Evolutionary conservation across 2,113 vertebrate species (phyloP), one percentile per base, ranked within the genome.

Genomic region (Aegotheles bennettii): DNA sequence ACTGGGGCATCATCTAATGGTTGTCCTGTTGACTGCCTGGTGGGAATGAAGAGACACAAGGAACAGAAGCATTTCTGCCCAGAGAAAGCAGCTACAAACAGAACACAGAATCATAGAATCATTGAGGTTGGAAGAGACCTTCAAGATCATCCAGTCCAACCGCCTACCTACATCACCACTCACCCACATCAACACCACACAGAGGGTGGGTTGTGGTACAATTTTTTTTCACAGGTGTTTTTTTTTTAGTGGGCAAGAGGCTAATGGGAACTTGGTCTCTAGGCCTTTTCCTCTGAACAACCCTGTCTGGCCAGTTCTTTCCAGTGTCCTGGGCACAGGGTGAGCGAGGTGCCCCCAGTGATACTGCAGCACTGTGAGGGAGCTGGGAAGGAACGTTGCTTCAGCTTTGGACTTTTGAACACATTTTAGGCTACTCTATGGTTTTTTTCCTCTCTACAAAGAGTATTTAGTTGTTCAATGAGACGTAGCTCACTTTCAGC

Each of bases 381-480:
- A 15, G 13, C 0, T 33, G 40, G 6, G 21, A 20, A 20, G 18
- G 10, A 71, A 16, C 1, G 3, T 35, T 53, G 20, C 28, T 79
- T 84, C 73, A 67, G 9, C 56, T 53, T 42, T 3, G 8, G 54
- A 15, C 36, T 79, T 38, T 2, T 10, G 35, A 68, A 20, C 9
- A 9, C 7, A 5, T 88, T 90, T 82, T 48, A 48, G 19, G 31
- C 53, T 80, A 12, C 67, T 65, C 16, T 13, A 5, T 48, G 29
- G 11, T 59, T 89, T 50, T 56, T 89, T 50, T 67, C 73, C 6
- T 7, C 43, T 59, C 54, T 70, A 2, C 45, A 25, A 54, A 45
- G 47, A 61, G 18, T 47, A 33, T 88, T 94, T 67, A 77, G 63
- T 9, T 95, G 70, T 45, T 91, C 77, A 38, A 2, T 90, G 90